A percentile compares a stretch with the other conserved stretches of the same genome.
phyloP scores from a whole-genome alignment of 2,113 vertebrate genomes.

The Cavia aperea region DNA sequence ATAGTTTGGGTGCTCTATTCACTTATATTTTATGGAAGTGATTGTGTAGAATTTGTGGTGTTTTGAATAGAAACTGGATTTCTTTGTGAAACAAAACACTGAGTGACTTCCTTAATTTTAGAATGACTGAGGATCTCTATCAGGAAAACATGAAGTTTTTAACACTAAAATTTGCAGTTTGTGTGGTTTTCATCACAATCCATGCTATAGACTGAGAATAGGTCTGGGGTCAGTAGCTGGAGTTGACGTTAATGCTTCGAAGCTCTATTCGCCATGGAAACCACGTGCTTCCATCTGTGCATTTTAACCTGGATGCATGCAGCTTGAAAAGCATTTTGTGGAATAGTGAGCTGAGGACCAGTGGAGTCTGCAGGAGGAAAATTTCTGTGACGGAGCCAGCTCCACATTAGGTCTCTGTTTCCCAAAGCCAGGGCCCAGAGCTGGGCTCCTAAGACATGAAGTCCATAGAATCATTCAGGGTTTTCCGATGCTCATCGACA shows the following conservation, averaged over 20 bases:
- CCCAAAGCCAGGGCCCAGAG: not conserved
- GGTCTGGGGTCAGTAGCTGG: rapidly evolving
- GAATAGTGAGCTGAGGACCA: rapidly evolving
- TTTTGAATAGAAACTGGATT: not conserved
- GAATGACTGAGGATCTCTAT: not conserved
- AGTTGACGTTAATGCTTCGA: not conserved
- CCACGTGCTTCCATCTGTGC: not conserved
- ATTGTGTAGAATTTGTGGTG: not conserved
- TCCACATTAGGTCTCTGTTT: rapidly evolving
- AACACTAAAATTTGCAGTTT: not conserved
- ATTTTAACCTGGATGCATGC: rapidly evolving
- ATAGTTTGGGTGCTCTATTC: not conserved
- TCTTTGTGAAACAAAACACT: not conserved
- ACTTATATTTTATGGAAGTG: not conserved
- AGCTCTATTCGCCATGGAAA: not conserved
- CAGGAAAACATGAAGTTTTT: not conserved
- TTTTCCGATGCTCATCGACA: not conserved
- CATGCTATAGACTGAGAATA: not conserved
- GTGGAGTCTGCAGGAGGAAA: not conserved
- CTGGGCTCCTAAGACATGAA: not conserved
- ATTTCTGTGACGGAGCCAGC: no score
- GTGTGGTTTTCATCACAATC: not conserved
- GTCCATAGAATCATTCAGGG: not conserved
- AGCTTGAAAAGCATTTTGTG: not conserved
- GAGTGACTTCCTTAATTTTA: not conserved